A percentile compares a stretch with the other conserved stretches of the same genome.
Evolutionary conservation across 2,113 vertebrate genomes (phyloP).

Genomic region (Rhinoptilus africanus): DNA sequence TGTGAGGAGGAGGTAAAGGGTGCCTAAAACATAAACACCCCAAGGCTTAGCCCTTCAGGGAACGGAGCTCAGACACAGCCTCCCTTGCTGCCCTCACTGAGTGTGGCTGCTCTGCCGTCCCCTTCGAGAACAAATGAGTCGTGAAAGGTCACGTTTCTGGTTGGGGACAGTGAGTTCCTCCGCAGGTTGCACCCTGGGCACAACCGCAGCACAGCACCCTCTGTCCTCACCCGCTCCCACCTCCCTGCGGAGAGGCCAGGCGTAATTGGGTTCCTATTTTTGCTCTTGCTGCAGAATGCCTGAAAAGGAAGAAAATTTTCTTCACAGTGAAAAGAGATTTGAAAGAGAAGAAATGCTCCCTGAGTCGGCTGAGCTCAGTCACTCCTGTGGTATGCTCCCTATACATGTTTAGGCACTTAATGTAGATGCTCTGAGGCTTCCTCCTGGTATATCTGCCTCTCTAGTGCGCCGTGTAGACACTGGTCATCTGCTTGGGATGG

Average conservation of each 20-base stretch:
- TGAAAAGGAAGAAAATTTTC: conserved; percentile 36
- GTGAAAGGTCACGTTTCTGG: background rate
- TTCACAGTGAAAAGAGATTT: background rate
- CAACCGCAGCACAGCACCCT: background rate
- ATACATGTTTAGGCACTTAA: background rate
- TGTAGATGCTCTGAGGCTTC: background rate
- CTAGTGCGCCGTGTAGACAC: background rate
- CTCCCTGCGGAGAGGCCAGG: background rate
- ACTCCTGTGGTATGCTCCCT: background rate
- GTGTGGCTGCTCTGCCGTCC: background rate
- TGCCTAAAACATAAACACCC: background rate
- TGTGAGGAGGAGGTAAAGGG: background rate
- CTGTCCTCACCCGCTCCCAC: background rate
- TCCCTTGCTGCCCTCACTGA: background rate
- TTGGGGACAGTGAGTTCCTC: background rate
- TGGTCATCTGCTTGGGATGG: background rate
- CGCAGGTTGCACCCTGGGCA: background rate
- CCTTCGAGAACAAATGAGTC: background rate
- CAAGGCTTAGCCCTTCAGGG: background rate
- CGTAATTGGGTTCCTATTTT: conserved; percentile 17
- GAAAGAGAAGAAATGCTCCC: background rate
- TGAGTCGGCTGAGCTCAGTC: background rate
- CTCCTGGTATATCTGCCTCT: background rate
- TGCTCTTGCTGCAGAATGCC: background rate
- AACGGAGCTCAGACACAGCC: background rate